A percentile compares a stretch with the other conserved stretches of the same genome.
phyloP scores from a whole-genome alignment of 2,113 vertebrate species.

The Burhinus bistriatus region DNA sequence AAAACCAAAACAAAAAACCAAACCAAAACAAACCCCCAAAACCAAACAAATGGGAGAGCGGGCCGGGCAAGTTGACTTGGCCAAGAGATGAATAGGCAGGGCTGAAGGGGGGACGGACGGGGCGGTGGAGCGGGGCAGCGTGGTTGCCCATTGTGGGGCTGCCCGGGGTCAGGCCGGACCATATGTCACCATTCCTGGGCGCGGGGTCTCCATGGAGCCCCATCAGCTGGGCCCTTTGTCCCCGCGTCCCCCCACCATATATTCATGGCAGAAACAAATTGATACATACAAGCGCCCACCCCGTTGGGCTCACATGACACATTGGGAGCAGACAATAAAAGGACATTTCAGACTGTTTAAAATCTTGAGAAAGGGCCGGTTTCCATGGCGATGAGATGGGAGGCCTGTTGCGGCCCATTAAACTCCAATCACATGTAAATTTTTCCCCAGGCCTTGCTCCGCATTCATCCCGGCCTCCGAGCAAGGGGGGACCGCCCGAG shows the following conservation, averaged over 20 bases:
- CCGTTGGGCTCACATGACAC: constrained; percentile 81
- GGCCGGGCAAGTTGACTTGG: too few relatives aligned
- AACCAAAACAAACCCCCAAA: background rate
- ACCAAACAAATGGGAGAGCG: background rate
- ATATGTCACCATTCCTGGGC: constrained; percentile 90
- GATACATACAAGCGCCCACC: constrained; percentile 85
- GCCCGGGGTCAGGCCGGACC: constrained; percentile 81
- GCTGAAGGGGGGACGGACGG: too few relatives aligned
- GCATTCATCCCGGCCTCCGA: constrained; percentile 3
- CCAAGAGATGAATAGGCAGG: too few relatives aligned
- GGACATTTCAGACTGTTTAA: constrained; percentile 85
- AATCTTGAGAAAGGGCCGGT: constrained; percentile 89
- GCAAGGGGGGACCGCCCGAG: constrained; percentile 26
- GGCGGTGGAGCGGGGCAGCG: too few relatives aligned
- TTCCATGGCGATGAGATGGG: constrained; percentile 77
- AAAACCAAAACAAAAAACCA: background rate
- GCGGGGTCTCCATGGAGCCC: constrained; percentile 86
- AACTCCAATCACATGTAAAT: constrained; percentile 93
- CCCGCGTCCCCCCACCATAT: constrained; percentile 72
- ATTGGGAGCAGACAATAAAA: constrained; percentile 84
- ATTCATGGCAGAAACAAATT: constrained; percentile 97
- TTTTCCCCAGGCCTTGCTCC: constrained; percentile 68
- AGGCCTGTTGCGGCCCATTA: constrained; percentile 82
- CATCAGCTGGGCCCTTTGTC: constrained; percentile 86
- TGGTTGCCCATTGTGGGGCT: too few relatives aligned